Evolutionary conservation across 2,113 vertebrate species (phyloP).

Genomic region (Sander vitreus): DNA sequence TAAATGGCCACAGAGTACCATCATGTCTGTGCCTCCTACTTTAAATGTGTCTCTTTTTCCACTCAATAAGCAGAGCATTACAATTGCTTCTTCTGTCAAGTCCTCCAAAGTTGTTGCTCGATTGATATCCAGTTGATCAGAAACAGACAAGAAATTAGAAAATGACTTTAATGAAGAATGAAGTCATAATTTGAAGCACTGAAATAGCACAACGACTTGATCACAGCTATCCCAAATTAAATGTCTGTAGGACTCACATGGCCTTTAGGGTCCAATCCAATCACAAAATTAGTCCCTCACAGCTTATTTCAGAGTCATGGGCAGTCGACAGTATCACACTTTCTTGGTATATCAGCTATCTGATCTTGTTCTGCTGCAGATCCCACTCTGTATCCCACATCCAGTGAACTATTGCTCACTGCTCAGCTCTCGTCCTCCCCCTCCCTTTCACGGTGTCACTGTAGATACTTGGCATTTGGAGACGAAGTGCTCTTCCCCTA

Average conservation of each 20-base stretch:
- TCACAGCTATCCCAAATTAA: constrained; percentile 33
- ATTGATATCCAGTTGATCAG: constrained; percentile 41
- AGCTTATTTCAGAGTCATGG: constrained; percentile 53
- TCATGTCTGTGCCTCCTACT: constrained; percentile 58
- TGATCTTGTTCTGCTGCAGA: constrained; percentile 80
- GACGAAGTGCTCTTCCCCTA: constrained; percentile 64
- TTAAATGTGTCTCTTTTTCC: constrained; percentile 41
- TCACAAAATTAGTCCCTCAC: constrained; percentile 49
- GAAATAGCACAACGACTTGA: constrained; percentile 33
- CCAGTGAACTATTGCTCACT: constrained; percentile 75
- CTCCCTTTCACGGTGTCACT: constrained; percentile 77
- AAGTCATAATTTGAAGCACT: constrained; percentile 40
- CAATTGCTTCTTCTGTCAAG: constrained; percentile 24
- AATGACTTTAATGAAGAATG: constrained; percentile 8
- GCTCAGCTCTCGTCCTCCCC: constrained; percentile 75
- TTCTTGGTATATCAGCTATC: constrained; percentile 72
- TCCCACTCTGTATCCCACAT: constrained; percentile 80
- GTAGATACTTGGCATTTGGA: constrained; percentile 81
- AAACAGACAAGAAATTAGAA: constrained; percentile 39
- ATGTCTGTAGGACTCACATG: constrained; percentile 29
- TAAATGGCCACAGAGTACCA: constrained; percentile 41
- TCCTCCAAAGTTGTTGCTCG: constrained; percentile 20
- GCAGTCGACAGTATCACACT: constrained; percentile 60
- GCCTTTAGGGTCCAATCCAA: constrained; percentile 38
- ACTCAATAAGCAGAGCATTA: constrained; percentile 38